Conservation (phyloP, 2,888 invertebrate genomes). For the Hypsopygia costalis region DNA sequence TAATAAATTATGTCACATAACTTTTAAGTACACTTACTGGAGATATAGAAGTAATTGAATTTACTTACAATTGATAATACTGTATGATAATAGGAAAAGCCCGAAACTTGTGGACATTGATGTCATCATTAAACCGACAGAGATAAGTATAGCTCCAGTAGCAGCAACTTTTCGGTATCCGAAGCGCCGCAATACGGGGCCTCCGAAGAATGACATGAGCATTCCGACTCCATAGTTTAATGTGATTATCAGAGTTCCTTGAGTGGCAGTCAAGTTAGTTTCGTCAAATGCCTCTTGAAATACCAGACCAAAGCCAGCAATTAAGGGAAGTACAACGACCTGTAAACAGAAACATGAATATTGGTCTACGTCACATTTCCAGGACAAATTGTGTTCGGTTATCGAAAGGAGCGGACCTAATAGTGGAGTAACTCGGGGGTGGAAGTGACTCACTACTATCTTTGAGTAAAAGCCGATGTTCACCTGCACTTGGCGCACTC, state of each 20-base stretch:
- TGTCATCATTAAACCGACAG: slow-evolving; percentile 81
- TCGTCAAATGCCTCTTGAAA: slow-evolving; percentile 82
- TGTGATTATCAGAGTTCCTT: slow-evolving; percentile 83
- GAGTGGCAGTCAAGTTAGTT: slow-evolving; percentile 79
- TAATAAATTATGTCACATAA: slow-evolving; percentile 1
- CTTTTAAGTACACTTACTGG: too few species aligned
- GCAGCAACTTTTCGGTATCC: slow-evolving; percentile 84
- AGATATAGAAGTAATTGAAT: slow-evolving; percentile 51
- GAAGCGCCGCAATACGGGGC: slow-evolving; percentile 80
- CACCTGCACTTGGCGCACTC: too few species aligned
- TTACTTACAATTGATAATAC: slow-evolving; percentile 85
- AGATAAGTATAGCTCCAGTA: slow-evolving; percentile 74
- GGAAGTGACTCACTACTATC: too few species aligned
- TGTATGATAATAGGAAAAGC: slow-evolving; percentile 83
- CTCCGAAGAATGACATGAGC: slow-evolving; percentile 83
- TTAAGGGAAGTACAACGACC: slow-evolving; percentile 78
- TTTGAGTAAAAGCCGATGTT: too few species aligned
- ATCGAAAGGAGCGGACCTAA: too few species aligned
- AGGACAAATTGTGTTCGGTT: too few species aligned
- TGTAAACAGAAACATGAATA: slow-evolving; percentile 23
- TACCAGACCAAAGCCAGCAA: slow-evolving; percentile 84
- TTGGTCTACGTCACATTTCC: too few species aligned
- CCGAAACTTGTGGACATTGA: slow-evolving; percentile 77
- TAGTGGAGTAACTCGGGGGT: too few species aligned
- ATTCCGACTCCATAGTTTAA: slow-evolving; percentile 85